phyloP scores from a whole-genome alignment of 2,888 invertebrate genomes.

The Tetragonula carbonaria region DNA sequence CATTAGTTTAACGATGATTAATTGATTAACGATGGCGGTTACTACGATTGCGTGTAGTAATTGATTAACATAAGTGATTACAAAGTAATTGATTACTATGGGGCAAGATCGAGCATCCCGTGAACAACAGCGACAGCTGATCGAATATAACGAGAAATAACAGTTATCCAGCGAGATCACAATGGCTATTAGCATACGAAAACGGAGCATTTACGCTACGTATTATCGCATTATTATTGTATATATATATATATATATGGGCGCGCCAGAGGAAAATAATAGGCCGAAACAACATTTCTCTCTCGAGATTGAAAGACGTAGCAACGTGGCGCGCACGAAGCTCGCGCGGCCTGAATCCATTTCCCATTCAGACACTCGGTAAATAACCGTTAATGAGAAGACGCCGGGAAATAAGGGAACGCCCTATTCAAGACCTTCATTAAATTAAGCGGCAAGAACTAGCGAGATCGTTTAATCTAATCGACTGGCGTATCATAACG shows the following conservation, averaged over 20 bases:
- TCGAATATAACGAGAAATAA: constrained; percentile 18
- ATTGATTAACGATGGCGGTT: no score
- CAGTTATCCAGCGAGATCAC: background rate
- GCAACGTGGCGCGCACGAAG: background rate
- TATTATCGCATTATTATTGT: background rate
- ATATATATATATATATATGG: no score
- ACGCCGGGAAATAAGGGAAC: constrained; percentile 17
- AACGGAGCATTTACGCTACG: background rate
- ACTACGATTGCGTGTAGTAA: no score
- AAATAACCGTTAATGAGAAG: constrained; percentile 44
- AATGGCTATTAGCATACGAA: constrained; percentile 26
- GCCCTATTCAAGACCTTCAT: constrained; percentile 12
- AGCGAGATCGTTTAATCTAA: constrained; percentile 33
- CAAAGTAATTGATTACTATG: no score
- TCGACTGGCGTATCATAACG: constrained; percentile 20
- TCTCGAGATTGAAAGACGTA: constrained; percentile 7
- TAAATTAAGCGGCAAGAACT: background rate
- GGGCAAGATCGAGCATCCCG: background rate
- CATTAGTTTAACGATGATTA: no score
- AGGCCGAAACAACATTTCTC: constrained; percentile 20
- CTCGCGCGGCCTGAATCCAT: constrained; percentile 6
- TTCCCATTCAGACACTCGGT: constrained; percentile 22
- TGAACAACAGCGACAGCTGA: background rate
- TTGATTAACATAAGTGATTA: no score
- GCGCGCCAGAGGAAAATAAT: constrained; percentile 30